Evolutionary conservation across 2,888 invertebrate species (phyloP).

Genomic region (Arenicola marina): DNA sequence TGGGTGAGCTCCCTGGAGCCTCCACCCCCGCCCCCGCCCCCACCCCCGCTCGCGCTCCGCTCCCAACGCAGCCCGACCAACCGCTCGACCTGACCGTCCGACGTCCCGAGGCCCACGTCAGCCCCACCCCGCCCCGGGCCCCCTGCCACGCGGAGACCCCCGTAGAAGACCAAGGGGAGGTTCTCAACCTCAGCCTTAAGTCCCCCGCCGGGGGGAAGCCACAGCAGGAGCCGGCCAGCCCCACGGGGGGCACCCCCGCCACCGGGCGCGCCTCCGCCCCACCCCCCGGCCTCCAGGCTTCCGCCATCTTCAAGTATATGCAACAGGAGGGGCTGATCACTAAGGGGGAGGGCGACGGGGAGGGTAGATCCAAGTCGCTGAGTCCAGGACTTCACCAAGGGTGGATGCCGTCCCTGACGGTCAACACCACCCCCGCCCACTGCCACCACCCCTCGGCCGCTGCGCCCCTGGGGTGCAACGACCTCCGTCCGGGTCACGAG

Average conservation of each 20-base stretch:
- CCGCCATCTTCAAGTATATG: constrained; percentile 56
- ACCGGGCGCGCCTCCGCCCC: background rate
- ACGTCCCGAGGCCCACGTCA: constrained; percentile 39
- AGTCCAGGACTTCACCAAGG: too few relatives aligned
- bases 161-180: constrained; percentile 57
- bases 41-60: constrained; percentile 14
- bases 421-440: constrained; percentile 16
- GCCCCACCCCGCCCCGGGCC: constrained; percentile 68
- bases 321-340: constrained; percentile 50
- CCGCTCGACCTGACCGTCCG: constrained; percentile 91
- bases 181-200: constrained; percentile 78
- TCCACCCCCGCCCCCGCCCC: constrained; percentile 18
- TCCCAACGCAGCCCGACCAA: constrained; percentile 67
- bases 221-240: background rate
- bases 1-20: background rate
- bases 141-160: constrained; percentile 62
- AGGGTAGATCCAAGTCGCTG: too few relatives aligned
- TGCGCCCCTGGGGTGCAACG: background rate
- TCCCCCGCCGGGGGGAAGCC: too few relatives aligned
- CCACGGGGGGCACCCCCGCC: too few relatives aligned
- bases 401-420: constrained; percentile 6
- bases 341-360: too few relatives aligned
- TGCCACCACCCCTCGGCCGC: background rate
- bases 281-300: constrained; percentile 35
- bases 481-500: background rate